Evolutionary conservation across 2,113 vertebrate genomes (phyloP).

Genomic region (Sturnus vulgaris): DNA sequence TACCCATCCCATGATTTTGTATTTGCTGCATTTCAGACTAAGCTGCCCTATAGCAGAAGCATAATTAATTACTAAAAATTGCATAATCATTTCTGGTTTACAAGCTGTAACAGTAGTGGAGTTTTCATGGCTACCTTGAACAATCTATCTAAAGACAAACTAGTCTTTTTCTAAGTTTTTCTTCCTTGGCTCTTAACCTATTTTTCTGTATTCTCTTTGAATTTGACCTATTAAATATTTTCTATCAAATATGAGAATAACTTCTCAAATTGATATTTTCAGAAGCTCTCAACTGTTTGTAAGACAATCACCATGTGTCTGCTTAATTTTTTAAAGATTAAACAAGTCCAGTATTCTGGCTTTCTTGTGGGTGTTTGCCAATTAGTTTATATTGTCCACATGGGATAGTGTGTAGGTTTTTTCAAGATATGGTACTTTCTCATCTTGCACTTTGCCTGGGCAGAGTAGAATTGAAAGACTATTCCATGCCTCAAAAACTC

Average conservation of each 20-base stretch:
- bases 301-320: rapidly evolving
- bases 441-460: neutral
- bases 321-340: neutral
- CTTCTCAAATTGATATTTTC: neutral
- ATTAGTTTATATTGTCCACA: neutral
- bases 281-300: neutral
- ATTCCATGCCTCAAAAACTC: neutral
- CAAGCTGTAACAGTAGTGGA: neutral
- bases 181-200: neutral
- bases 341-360: neutral
- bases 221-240: neutral
- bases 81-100: neutral
- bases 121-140: neutral
- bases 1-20: neutral
- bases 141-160: neutral
- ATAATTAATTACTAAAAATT: neutral
- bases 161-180: neutral
- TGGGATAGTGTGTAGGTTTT: neutral
- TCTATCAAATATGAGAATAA: neutral
- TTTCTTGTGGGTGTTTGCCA: neutral
- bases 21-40: neutral
- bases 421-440: neutral
- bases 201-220: neutral
- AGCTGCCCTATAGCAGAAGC: neutral
- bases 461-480: neutral